Evolutionary conservation across 2,797 vertebrate genomes (phyloP), one percentile per base, ranked within the genome.

Genomic region (Cottoperca gobio): DNA sequence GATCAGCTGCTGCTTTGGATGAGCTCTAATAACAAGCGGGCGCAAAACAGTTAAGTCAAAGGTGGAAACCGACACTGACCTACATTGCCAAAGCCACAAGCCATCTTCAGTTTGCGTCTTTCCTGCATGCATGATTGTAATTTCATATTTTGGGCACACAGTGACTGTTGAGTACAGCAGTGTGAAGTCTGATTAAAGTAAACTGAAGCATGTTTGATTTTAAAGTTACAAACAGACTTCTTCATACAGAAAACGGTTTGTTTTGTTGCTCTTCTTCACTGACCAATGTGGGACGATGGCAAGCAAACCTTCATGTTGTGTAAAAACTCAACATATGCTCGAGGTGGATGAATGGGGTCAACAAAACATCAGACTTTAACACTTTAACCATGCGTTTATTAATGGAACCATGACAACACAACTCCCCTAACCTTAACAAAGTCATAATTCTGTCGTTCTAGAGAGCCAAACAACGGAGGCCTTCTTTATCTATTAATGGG

Each of bases 41-140:
- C 66, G 68, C 84, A 92, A 63, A 85, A 86, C 77, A 80, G 73
- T 81, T 65, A 31, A 88, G 78, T 84, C 71, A 79, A 75, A 71
- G 46, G 49, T 85, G 80, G 85, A 87, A 84, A 83, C 73, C 57
- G 46, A 83, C 79, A 81, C 78, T 93, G 91, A 92, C 91, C 93
- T 93, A 94, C 70, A 90, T 93, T 80, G 24, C n/a, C 26, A 49
- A 90, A 93, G 71, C 93, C 92, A 87, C 93, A 91, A 79, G 73
- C 66, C 50, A 23, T 67, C 74, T 84, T 46, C 62, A 43, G 13
- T 21, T 87, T 48, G 63, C 54, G 57, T 70, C 68, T 82, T 21
- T 65, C 35, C 50, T 63, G 66, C 69, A 50, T 19, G 74, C 78
- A 24, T 28, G 46, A 33, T 11, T 71, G 50, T 79, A 16, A 53